Evolutionary conservation across 2,797 vertebrate species (phyloP), one percentile per base, ranked within the genome.

Genomic region (Hemitrygon akajei): DNA sequence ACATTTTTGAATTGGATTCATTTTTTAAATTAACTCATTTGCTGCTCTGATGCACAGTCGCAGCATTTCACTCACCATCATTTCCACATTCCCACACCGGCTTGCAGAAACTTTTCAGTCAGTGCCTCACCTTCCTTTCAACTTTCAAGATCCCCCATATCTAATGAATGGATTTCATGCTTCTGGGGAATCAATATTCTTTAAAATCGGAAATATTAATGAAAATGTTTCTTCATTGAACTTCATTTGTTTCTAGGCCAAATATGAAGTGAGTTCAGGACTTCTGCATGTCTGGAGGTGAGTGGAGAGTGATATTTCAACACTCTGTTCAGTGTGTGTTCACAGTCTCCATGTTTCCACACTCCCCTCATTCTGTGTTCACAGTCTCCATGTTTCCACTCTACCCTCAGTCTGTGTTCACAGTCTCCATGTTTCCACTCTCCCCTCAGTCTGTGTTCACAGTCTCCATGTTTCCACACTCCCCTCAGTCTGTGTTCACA

Each of bases 241-340:
- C 58, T 94, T 95, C 93, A 93, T 95, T 94, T 94, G 93, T 91
- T 75, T 95, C 95, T 94, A 99, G 99, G 98, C 98, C 94, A 99
- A 99, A 96, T 97, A 97, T 0, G 98, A 98, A 94, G 95, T 94
- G 27, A 96, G 97, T 89, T 96, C 97, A 93, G 96, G 96, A 94
- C 94, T 97, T 96, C 95, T 94, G 89, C 95, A 96, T 93, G 97
- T 98, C 96, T 94, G 99, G 79, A 94, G 96, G 99, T 99, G 95
- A 98, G 98, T 98, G 96, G 94, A 1, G 34, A 75, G 22, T 30
- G 71, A 9, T 16, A 1, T 5, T 93, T n/a, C n/a, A 37, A 18
- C 20, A 16, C 60, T 18, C 10, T 37, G 30, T 7, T 89, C 18
- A 2, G n/a, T n/a, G 3, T 63, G 22, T 18, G 25, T 58, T 27